phyloP scores from a whole-genome alignment of 2,113 vertebrate species.

The Peucedramus taeniatus region DNA sequence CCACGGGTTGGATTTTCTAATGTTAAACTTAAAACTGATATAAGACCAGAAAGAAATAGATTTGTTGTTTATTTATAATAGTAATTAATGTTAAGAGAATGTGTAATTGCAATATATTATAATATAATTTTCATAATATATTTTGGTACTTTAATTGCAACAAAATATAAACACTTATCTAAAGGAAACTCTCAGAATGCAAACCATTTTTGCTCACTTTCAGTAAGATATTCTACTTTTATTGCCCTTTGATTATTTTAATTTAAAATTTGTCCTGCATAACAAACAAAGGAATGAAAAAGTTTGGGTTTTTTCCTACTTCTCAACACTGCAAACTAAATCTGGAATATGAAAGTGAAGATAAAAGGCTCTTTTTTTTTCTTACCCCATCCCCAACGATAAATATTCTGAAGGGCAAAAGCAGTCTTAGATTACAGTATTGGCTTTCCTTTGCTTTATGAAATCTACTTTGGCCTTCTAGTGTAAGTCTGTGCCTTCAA shows the following conservation, averaged over 20 bases:
- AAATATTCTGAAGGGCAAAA: constrained; percentile 8
- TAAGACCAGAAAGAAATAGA: neutral
- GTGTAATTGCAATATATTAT: neutral
- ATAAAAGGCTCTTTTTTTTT: neutral
- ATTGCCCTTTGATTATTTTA: neutral
- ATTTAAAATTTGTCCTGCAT: neutral
- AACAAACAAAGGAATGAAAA: neutral
- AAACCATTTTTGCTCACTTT: neutral
- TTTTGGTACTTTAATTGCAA: neutral
- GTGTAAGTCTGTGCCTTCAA: neutral
- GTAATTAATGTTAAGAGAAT: neutral
- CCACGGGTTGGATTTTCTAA: neutral
- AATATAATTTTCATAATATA: neutral
- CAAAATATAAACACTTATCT: neutral
- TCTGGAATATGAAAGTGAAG: neutral
- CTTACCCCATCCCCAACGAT: neutral
- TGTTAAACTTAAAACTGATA: neutral
- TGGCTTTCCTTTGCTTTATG: neutral
- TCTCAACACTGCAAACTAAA: neutral
- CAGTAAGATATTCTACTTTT: neutral
- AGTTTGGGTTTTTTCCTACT: accelerated
- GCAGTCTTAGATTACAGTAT: constrained; percentile 26
- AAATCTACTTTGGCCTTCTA: neutral
- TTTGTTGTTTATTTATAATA: neutral
- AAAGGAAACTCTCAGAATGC: neutral